phyloP scores from a whole-genome alignment of 2,888 invertebrate species.

The Andrena praecox region DNA sequence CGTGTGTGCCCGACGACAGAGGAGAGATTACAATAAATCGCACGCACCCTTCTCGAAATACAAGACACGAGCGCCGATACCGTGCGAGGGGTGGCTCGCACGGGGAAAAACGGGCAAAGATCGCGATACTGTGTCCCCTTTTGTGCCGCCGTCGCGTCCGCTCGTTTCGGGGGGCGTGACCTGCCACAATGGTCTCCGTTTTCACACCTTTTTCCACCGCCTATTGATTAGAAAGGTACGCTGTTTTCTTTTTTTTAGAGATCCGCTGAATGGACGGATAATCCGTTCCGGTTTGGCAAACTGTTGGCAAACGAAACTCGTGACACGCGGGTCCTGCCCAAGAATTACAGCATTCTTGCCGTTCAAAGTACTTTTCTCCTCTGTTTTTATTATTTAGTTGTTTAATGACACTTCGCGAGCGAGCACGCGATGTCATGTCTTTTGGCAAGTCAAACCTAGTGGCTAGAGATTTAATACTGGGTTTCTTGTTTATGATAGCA shows the following conservation, averaged over 20 bases:
- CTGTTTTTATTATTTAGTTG: too few relatives aligned
- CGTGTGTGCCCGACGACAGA: constrained; percentile 44
- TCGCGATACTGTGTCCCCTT: constrained; percentile 70
- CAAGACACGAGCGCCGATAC: constrained; percentile 68
- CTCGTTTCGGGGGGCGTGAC: constrained; percentile 50
- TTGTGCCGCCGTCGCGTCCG: constrained; percentile 27
- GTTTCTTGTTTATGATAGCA: too few relatives aligned
- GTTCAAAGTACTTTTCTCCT: too few relatives aligned
- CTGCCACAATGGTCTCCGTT: constrained; percentile 59
- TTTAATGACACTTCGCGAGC: too few relatives aligned
- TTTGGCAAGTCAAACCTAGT: too few relatives aligned
- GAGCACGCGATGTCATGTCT: too few relatives aligned
- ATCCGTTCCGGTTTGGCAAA: constrained; percentile 25
- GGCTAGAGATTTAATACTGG: too few relatives aligned
- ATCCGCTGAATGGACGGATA: background rate
- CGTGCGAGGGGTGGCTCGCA: constrained; percentile 48
- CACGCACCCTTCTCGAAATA: constrained; percentile 79
- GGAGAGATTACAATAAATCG: constrained; percentile 78
- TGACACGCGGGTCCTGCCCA: too few relatives aligned
- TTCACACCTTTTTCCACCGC: constrained; percentile 52
- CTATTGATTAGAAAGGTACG: constrained; percentile 46
- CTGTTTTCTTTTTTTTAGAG: background rate
- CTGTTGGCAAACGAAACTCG: too few relatives aligned
- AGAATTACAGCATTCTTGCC: too few relatives aligned
- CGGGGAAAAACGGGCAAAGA: constrained; percentile 44